Conservation (phyloP, 2,888 invertebrate genomes). For the Drosophila macrothrix region DNA sequence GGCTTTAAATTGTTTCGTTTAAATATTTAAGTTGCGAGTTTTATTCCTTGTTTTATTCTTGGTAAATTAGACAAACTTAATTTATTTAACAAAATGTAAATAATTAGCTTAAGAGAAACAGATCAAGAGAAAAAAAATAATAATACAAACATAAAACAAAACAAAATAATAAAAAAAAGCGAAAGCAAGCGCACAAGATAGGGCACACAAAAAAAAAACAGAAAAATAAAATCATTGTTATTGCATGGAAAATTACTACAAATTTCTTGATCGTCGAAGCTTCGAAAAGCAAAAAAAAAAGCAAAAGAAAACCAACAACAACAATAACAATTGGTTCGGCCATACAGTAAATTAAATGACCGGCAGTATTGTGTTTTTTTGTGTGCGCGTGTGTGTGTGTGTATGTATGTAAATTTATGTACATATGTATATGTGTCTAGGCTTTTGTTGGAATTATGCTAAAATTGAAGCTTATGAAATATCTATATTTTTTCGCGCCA, state of each 20-base stretch:
- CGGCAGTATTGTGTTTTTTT: constrained; percentile 40
- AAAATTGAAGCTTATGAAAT: constrained; percentile 41
- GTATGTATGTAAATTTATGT: constrained; percentile 4
- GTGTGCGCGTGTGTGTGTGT: background rate
- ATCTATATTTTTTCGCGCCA: constrained; percentile 41
- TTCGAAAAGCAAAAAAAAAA: constrained; percentile 35
- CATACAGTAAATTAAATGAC: constrained; percentile 58
- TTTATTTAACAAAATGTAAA: constrained; percentile 9
- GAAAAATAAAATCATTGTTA: constrained; percentile 64
- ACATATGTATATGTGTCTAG: constrained; percentile 3
- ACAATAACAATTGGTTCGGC: constrained; percentile 59
- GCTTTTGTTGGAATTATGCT: constrained; percentile 23
- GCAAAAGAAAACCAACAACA: constrained; percentile 46
- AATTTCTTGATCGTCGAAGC: constrained; percentile 58
- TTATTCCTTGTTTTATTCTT: constrained; percentile 37
- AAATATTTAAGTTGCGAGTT: constrained; percentile 50
- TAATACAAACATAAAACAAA: constrained; percentile 34
- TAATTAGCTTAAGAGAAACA: constrained; percentile 10
- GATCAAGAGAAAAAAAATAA: constrained; percentile 2
- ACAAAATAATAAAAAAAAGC: constrained; percentile 26
- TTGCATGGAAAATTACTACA: constrained; percentile 77
- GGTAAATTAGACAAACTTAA: constrained; percentile 46
- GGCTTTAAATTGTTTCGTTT: constrained; percentile 47
- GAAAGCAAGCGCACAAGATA: constrained; percentile 38
- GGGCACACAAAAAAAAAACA: constrained; percentile 23